Percentiles rank a stretch among this genome's conserved stretches.
These are phyloP conservation scores for Microcebus lehilahytsara DNA, from an alignment of 2,113 vertebrate species.

Conservation along the genomic window DNA sequence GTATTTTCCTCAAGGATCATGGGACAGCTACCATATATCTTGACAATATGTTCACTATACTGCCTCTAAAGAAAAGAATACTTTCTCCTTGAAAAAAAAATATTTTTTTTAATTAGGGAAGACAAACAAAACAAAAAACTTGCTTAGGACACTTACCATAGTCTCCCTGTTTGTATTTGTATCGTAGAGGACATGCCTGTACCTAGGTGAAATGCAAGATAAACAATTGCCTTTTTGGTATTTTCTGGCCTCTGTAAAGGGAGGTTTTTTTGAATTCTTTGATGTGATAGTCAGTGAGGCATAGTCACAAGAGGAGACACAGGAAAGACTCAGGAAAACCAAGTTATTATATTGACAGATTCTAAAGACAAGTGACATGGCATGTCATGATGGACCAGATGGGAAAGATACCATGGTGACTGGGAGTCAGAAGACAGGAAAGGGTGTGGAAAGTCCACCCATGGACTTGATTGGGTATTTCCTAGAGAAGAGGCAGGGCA, in stretches of 20 bases:
- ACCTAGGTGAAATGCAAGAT: neutral
- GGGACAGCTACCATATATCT: neutral
- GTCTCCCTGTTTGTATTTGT: neutral
- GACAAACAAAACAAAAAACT: neutral
- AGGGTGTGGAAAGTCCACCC: accelerated
- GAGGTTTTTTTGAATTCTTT: neutral
- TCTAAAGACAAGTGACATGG: neutral
- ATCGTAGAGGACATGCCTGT: neutral
- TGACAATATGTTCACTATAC: neutral
- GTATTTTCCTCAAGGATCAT: neutral
- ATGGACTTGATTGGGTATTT: neutral
- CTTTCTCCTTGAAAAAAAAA: neutral
- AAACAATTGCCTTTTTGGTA: neutral
- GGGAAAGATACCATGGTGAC: accelerated
- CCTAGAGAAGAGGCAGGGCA: neutral
- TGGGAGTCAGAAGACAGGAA: neutral
- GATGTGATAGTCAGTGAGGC: neutral
- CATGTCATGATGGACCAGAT: accelerated
- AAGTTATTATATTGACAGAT: neutral
- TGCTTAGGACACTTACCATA: neutral
- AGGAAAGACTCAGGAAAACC: neutral
- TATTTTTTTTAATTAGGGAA: neutral
- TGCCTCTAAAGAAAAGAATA: neutral
- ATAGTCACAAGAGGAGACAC: neutral
- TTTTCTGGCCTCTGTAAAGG: neutral